Conservation (phyloP, 2,888 invertebrate species). For the Prionchulus punctatus region DNA sequence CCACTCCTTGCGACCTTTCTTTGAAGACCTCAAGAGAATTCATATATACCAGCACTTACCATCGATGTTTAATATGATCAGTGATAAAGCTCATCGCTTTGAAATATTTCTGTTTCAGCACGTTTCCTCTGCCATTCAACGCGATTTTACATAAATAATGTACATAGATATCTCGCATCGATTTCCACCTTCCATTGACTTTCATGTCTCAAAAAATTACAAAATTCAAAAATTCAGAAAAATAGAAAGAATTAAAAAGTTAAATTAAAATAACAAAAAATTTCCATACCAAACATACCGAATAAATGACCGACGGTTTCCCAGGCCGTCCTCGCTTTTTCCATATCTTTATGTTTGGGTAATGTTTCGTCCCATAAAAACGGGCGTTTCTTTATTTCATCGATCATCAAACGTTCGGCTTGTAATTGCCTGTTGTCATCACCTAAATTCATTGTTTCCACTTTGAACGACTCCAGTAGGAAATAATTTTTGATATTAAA, state of each 20-base stretch:
- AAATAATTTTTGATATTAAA: too few relatives aligned
- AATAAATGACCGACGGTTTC: neutral
- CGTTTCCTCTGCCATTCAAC: neutral
- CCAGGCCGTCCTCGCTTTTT: neutral
- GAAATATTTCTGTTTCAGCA: neutral
- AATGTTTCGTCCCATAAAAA: neutral
- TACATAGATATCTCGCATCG: neutral
- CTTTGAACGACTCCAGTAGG: neutral
- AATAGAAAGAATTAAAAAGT: too few relatives aligned
- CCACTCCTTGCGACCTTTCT: too few relatives aligned
- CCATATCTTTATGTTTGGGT: neutral
- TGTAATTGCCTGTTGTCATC: neutral
- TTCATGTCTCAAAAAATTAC: neutral
- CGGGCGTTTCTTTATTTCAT: neutral
- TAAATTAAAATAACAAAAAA: too few relatives aligned
- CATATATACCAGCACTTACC: neutral
- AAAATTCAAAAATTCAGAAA: neutral
- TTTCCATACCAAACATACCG: neutral
- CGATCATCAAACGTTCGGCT: neutral
- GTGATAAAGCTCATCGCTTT: neutral
- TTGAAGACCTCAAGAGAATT: too few relatives aligned
- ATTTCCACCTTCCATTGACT: neutral
- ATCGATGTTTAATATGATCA: neutral
- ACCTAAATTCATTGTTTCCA: neutral
- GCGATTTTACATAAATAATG: neutral